Evolutionary conservation across 2,888 invertebrate genomes (phyloP).

Genomic region (Rhimphoctona megacephalus): DNA sequence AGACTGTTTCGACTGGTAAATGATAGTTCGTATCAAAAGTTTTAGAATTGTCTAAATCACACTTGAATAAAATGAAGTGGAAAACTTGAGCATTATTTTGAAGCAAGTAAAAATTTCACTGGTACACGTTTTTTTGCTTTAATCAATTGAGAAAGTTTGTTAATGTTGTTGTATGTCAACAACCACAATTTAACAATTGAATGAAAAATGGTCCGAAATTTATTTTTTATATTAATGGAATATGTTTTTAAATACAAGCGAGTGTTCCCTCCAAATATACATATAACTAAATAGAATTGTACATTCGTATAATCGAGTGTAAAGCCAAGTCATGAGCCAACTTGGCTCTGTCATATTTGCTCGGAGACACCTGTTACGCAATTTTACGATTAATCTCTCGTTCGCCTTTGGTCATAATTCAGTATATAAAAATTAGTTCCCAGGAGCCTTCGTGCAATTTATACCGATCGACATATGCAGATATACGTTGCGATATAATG

Average conservation of each 20-base stretch:
- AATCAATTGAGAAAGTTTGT: too few species aligned
- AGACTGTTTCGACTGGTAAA: too few species aligned
- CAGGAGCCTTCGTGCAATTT: slow-evolving; percentile 22
- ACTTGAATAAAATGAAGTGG: too few species aligned
- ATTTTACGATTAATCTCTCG: slow-evolving; percentile 60
- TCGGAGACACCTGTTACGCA: slow-evolving; percentile 65
- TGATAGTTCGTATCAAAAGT: too few species aligned
- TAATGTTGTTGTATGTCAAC: too few species aligned
- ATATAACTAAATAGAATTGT: neutral
- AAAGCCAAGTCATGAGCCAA: slow-evolving; percentile 27
- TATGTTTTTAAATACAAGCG: neutral
- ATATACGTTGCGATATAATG: slow-evolving; percentile 23
- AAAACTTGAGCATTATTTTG: too few species aligned
- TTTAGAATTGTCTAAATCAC: too few species aligned
- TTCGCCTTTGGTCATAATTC: slow-evolving; percentile 38
- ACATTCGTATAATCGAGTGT: neutral
- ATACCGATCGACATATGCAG: slow-evolving; percentile 7
- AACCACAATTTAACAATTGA: too few species aligned
- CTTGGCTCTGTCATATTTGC: slow-evolving; percentile 12
- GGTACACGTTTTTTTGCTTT: too few species aligned
- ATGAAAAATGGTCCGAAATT: neutral
- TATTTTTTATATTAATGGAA: neutral
- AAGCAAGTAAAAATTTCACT: too few species aligned
- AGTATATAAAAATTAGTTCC: slow-evolving; percentile 27
- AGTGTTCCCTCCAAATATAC: neutral